Percentiles rank a stretch among this genome's conserved stretches.
Evolutionary conservation across 2,113 vertebrate genomes (phyloP).

Genomic region (Oenanthe melanoleuca): DNA sequence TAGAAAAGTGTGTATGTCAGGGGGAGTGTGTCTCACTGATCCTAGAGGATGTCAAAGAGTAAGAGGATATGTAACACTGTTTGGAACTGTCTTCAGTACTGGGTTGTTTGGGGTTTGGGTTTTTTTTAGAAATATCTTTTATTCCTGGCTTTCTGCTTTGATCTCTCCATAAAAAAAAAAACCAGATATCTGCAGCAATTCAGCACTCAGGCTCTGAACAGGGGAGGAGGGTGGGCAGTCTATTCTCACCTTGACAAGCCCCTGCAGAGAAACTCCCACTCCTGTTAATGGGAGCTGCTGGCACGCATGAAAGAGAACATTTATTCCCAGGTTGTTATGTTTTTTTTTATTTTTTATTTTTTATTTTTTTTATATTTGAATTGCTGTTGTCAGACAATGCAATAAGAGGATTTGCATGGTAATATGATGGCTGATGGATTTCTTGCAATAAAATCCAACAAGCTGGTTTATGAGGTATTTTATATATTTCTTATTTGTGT

Average conservation of each 20-base stretch:
- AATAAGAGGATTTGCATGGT: conserved; percentile 51
- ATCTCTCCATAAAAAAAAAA: background rate
- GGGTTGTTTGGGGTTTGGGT: background rate
- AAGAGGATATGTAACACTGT: background rate
- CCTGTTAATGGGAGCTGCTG: background rate
- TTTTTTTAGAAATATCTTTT: background rate
- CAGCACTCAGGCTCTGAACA: background rate
- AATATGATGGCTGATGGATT: conserved; percentile 56
- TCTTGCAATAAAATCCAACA: conserved; percentile 43
- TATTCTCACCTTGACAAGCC: background rate
- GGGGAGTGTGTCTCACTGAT: background rate
- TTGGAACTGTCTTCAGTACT: background rate
- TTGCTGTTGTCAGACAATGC: conserved; percentile 34
- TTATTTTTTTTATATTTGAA: background rate
- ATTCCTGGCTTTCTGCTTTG: background rate
- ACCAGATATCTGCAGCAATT: background rate
- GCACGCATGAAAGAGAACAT: background rate
- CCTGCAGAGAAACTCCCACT: background rate
- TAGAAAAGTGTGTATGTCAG: background rate
- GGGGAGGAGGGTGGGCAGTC: background rate
- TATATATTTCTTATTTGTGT: conserved; percentile 37
- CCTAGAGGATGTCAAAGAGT: background rate
- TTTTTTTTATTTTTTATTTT: background rate
- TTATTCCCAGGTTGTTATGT: background rate
- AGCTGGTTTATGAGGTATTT: conserved; percentile 51